Conservation (phyloP, 2,113 vertebrate species). For the Phasianus colchicus region DNA sequence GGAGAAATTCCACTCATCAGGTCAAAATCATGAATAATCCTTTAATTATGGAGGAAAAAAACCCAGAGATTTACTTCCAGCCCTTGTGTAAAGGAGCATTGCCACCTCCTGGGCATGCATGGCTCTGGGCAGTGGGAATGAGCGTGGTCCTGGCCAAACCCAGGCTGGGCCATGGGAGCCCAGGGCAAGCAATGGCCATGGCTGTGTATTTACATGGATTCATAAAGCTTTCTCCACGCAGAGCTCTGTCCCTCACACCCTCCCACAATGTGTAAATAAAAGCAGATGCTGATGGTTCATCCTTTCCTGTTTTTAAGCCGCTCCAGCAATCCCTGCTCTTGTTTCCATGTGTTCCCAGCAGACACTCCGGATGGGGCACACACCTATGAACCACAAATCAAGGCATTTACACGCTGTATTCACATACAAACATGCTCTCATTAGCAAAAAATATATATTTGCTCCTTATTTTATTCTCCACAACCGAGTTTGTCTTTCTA, state of each 20-base stretch:
- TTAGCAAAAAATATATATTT: neutral
- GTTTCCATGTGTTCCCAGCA: neutral
- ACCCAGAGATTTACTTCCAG: neutral
- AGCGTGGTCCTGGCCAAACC: rapidly evolving
- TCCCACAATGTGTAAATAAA: neutral
- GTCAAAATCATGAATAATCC: neutral
- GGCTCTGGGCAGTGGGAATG: neutral
- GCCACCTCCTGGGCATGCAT: rapidly evolving
- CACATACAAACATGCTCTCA: neutral
- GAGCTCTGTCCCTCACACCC: neutral
- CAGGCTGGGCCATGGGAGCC: neutral
- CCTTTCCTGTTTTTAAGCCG: neutral
- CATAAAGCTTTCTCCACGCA: neutral
- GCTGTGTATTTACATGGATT: neutral
- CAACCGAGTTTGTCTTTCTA: neutral
- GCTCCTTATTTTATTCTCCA: neutral
- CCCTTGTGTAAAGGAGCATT: neutral
- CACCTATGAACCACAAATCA: neutral
- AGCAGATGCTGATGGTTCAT: rapidly evolving
- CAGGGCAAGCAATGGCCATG: rapidly evolving
- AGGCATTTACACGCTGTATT: neutral
- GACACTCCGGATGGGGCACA: neutral
- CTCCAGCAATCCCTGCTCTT: neutral
- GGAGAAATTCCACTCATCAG: neutral
- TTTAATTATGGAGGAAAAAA: neutral